Evolutionary conservation across 2,888 invertebrate genomes (phyloP), one percentile per base, ranked within the genome.

Genomic region (Zhengitettix transpicula): DNA sequence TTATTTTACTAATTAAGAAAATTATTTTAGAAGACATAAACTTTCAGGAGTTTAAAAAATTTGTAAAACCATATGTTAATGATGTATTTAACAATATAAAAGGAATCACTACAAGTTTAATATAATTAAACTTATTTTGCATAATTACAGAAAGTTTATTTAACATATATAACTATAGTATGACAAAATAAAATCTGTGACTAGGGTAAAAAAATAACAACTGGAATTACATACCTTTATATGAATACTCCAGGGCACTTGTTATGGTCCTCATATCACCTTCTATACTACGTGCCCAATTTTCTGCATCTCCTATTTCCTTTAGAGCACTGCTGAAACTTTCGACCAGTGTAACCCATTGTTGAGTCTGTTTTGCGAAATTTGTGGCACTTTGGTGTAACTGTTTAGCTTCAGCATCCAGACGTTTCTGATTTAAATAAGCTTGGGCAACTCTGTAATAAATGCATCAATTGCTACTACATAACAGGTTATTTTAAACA

Each of bases 281-380:
- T 74, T 99, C 98, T 67, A 99, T 98, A 65, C 91, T 94, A 65
- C 88, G 83, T 0, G 98, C 93, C 98, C 98, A 99, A 72, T 96
- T 98, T 72, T 98, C 96, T 1, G 97, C 96, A 77, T 99, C 98
- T 1, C 99, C 99, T 59, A 99, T 84, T 77, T 99, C 98, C 80
- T 97, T 90, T 1, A 93, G 75, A 0, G 90, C 86, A 69, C 88
- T 84, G 67, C 89, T 90, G 68, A 92, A 91, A 63, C 85, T 85
- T 71, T 92, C 91, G 1, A 92, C 89, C 57, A 98, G 77, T 64
- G 85, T 85, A n/a, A 97, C 75, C 98, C 98, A 99, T 68, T 96
- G 95, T 65, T 92, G 88, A 0, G 97, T 96, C 73, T 98, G 97
- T 74, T 95, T 95, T 0, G 93, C 85, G 77, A 99, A 95, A 71